Base-by-base conservation (phyloP, 2,113 vertebrate species). In the Pteruthius melanotis region DNA sequence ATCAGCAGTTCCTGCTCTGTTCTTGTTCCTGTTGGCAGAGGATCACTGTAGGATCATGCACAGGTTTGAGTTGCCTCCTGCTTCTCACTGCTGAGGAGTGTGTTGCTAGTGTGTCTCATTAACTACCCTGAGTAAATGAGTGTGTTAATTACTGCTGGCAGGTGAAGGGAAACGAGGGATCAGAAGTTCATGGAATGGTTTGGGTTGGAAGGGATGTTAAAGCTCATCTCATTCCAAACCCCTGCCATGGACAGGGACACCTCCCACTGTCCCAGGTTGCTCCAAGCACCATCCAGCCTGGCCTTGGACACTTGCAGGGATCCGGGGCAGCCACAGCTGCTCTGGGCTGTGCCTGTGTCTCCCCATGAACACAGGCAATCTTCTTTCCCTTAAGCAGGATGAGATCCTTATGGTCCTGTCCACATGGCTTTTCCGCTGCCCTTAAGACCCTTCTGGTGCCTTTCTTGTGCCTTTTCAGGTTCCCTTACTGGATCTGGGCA, bases 281-380 rank as follows among this genome's bases (percentile, higher is more conserved):
- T 56, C 69, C 69, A 39, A 84, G 4, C 23, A n/a, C n/a, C 0
- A 0, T 54, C 69, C 69, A 74, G 0, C 50, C 82, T 40, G 40
- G 15, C n/a, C 69, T 64, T 1, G 59, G 5, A 15, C 50, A 28
- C 23, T 47, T 14, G 23, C 82, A 74, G 82, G 49, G 40, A 72
- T 72, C 27, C 44, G 31, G 47, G 21, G 21, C 68, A 84, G 28
- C 40, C 69, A 18, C 40, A 64, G 49, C 69, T 72, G 0, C 68
- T 54, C 57, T 39, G 57, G 8, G 26, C 64, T 35, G 54, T 59
- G 37, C 45, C 56, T 1, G 12, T 23, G 33, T 5, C 49, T 39
- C n/a, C 9, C 19, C 35, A 40, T 2, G 0, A 27, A 15, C 50
- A 45, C 30, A 49, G 2, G 1, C 37, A 17, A 1, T 44, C 42